Percentiles rank a stretch among this genome's conserved stretches.
These are phyloP conservation scores for Lasioglossum morio DNA, from an alignment of 2,888 invertebrate species.

Conservation along the genomic window DNA sequence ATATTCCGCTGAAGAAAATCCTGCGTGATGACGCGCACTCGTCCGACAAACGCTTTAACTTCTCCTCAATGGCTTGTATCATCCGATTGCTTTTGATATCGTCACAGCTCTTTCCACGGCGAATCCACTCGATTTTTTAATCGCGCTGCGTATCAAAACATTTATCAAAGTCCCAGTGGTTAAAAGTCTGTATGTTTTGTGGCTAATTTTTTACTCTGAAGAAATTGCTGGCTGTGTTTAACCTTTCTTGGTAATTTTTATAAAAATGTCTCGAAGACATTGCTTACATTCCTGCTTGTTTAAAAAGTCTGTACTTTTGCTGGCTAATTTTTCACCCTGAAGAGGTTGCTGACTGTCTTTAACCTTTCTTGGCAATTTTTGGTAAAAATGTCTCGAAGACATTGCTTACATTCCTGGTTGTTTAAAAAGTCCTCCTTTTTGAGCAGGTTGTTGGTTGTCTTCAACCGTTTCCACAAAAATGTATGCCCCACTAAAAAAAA, in stretches of 20 bases:
- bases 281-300: no score
- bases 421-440: no score
- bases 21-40: neutral
- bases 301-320: fast-evolving
- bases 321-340: neutral
- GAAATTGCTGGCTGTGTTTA: neutral
- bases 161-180: neutral
- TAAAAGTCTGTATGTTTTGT: neutral
- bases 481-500: no score
- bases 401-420: no score
- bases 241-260: no score
- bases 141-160: neutral
- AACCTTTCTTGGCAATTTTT: neutral
- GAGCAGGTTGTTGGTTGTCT: no score
- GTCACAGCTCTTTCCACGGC: neutral
- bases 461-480: no score
- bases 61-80: constrained; percentile 21
- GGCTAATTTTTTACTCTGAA: neutral
- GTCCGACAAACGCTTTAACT: constrained; percentile 16
- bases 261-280: no score
- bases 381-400: no score
- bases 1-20: constrained; percentile 33
- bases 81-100: neutral
- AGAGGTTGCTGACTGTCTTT: neutral
- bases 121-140: neutral